Conservation (phyloP, 2,113 vertebrate genomes). For the Baryphthengus martii region DNA sequence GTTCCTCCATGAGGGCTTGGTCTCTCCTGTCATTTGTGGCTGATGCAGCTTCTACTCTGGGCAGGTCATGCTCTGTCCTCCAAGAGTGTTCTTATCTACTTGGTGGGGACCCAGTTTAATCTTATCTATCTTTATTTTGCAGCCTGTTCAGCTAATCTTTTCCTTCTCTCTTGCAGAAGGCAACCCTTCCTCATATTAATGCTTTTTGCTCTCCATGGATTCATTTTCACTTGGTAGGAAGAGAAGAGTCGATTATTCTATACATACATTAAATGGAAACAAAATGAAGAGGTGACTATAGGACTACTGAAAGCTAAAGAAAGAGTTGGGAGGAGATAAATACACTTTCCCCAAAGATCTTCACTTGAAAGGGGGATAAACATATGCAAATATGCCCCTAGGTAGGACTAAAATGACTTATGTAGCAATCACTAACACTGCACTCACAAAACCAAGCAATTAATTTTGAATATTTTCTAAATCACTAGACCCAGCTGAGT, state of each 20-base stretch:
- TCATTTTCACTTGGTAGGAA: neutral
- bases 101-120: neutral
- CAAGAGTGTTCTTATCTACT: neutral
- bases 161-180: neutral
- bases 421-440: constrained; percentile 25
- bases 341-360: constrained; percentile 33
- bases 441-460: constrained; percentile 41
- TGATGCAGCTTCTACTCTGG: neutral
- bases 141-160: neutral
- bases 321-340: constrained; percentile 46
- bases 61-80: neutral
- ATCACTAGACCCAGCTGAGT: neutral
- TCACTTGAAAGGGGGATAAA: constrained; percentile 58
- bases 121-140: neutral
- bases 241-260: neutral
- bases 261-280: neutral
- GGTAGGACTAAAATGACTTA: constrained; percentile 49
- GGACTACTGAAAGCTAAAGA: constrained; percentile 7
- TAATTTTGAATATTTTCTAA: constrained; percentile 28
- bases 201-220: constrained; percentile 31
- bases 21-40: neutral
- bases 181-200: neutral
- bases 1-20: neutral
- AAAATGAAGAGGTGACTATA: neutral
- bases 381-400: constrained; percentile 52